Base-by-base conservation (phyloP, 2,888 invertebrate species). In the Leucophenga montana region DNA sequence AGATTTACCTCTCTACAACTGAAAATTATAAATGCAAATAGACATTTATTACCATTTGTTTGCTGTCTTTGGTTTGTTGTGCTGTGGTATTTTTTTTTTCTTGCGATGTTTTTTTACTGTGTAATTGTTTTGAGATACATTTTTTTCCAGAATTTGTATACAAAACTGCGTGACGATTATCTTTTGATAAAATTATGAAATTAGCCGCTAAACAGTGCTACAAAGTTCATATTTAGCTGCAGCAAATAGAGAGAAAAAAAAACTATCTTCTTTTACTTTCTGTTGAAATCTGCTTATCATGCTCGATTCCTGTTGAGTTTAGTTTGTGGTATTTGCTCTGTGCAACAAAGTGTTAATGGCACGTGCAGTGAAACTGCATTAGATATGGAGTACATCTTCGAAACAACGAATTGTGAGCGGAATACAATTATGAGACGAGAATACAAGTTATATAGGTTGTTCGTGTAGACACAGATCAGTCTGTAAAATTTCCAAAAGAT, bases 341-440 rank as follows among this genome's bases (percentile, higher is more conserved):
- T 71, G 72, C 68, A 70, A 74, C 72, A 76, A 83, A 83, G 84
- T 84, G 84, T 84, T 85, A 85, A 83, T 85, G 82, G 85, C 84
- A 84, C 84, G 84, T 84, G 84, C 77, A 80, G 27, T 3, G 13
- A 54, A 79, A 27, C 27, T 27, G 27, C 4, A 39, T 39, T 8
- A 39, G 39, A 39, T 39, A 39, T 39, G 39, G 11, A 8, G 8
- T 33, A 33, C 33, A 33, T 5, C 8, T 33, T 33, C n/a, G n/a
- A n/a, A n/a, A n/a, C n/a, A n/a, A n/a, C n/a, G n/a, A n/a, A n/a
- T n/a, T n/a, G n/a, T n/a, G n/a, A n/a, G n/a, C n/a, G n/a, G n/a
- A n/a, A n/a, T n/a, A n/a, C n/a, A n/a, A n/a, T n/a, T n/a, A n/a
- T n/a, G n/a, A n/a, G n/a, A n/a, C n/a, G n/a, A n/a, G n/a, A n/a